phyloP scores from a whole-genome alignment of 2,113 vertebrate genomes.

The Apistogramma diplotaenia region DNA sequence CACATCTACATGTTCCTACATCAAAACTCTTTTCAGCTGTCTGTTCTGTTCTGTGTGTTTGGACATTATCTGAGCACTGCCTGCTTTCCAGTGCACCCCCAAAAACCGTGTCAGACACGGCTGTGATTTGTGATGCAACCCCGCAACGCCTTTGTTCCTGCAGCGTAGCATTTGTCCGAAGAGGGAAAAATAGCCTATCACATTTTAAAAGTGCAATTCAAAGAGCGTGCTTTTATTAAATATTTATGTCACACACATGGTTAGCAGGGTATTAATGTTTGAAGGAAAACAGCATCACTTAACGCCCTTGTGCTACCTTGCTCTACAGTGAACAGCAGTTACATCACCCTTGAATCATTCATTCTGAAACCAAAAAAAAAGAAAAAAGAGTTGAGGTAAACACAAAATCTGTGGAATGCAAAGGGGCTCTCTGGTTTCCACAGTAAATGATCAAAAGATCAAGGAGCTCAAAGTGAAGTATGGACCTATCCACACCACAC shows the following conservation, averaged over 20 bases:
- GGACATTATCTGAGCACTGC: conserved; percentile 1
- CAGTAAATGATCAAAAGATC: conserved; percentile 34
- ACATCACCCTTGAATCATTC: conserved; percentile 69
- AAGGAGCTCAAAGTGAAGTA: neutral
- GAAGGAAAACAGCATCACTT: conserved; percentile 43
- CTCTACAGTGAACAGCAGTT: conserved; percentile 59
- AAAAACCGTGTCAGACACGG: neutral
- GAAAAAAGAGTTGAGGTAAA: conserved; percentile 51
- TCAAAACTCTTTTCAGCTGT: neutral
- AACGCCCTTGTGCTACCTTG: conserved; percentile 49
- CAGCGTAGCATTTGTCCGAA: conserved; percentile 33
- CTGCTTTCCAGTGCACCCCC: neutral
- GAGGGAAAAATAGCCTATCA: conserved; percentile 20
- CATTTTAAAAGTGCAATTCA: conserved; percentile 50
- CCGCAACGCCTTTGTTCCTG: conserved; percentile 11
- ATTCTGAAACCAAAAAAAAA: conserved; percentile 45
- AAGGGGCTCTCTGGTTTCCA: conserved; percentile 28
- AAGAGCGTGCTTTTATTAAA: conserved; percentile 51
- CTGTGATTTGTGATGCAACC: conserved; percentile 40
- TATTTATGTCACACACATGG: conserved; percentile 53
- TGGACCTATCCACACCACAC: neutral
- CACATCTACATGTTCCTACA: neutral
- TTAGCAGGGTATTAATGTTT: conserved; percentile 37
- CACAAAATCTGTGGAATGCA: conserved; percentile 47
- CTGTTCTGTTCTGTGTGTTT: conserved; percentile 10